Evolutionary conservation across 2,113 vertebrate genomes (phyloP).

Genomic region (Cyprinodon variegatus): DNA sequence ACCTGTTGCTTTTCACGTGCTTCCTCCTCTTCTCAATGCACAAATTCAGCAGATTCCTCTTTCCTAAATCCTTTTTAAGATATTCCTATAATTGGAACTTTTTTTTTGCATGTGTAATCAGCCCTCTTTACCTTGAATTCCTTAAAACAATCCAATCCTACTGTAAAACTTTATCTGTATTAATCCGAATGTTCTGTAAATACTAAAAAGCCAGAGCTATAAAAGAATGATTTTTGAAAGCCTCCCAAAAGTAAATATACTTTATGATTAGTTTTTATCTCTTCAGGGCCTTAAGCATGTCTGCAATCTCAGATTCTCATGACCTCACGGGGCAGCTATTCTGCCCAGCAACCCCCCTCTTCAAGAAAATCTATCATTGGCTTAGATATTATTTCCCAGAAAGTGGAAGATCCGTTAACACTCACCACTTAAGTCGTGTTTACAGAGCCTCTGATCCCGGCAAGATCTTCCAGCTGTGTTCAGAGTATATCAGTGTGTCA

Average conservation of each 20-base stretch:
- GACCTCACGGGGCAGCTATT: constrained; percentile 79
- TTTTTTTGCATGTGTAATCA: too few species aligned
- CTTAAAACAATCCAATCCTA: too few species aligned
- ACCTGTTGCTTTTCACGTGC: constrained; percentile 59
- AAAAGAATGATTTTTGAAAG: neutral
- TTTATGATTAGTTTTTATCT: neutral
- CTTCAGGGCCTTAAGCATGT: constrained; percentile 22
- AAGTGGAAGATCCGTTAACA: constrained; percentile 41
- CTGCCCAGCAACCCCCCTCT: constrained; percentile 45
- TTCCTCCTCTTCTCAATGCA: constrained; percentile 6
- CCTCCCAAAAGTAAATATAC: neutral
- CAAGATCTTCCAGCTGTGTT: constrained; percentile 78
- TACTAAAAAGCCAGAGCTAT: too few species aligned
- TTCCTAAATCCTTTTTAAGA: too few species aligned
- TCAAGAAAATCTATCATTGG: constrained; percentile 78
- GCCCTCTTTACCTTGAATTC: too few species aligned
- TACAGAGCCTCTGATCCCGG: constrained; percentile 68
- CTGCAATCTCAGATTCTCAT: constrained; percentile 66
- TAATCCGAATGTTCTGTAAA: too few species aligned
- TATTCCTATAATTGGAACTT: too few species aligned
- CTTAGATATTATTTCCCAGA: constrained; percentile 73
- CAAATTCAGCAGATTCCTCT: neutral
- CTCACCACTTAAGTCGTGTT: constrained; percentile 64
- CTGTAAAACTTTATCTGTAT: too few species aligned
- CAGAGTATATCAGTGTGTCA: constrained; percentile 17